A percentile compares a stretch with the other conserved stretches of the same genome.
phyloP scores from a whole-genome alignment of 2,888 invertebrate species.

The Allophyes oxyacanthae region DNA sequence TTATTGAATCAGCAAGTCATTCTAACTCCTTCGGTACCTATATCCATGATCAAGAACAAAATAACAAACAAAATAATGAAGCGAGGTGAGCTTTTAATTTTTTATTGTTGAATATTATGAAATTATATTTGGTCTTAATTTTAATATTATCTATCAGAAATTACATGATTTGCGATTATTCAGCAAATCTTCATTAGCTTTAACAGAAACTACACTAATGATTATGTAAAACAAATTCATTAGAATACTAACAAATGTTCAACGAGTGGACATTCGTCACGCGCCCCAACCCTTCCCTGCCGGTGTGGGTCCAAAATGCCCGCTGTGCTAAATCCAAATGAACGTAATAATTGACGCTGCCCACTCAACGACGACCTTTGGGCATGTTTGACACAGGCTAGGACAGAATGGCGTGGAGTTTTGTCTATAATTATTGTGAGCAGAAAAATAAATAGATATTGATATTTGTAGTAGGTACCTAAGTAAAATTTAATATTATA shows the following conservation, averaged over 20 bases:
- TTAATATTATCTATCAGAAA: too few species aligned
- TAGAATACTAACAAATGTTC: conserved; percentile 76
- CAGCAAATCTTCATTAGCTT: too few species aligned
- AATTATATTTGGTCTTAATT: too few species aligned
- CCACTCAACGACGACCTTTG: conserved; percentile 66
- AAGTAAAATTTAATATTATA: too few species aligned
- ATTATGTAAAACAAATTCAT: conserved; percentile 67
- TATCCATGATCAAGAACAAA: too few species aligned
- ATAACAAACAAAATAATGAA: too few species aligned
- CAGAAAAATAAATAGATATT: neutral
- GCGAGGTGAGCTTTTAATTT: too few species aligned
- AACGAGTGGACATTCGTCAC: conserved; percentile 76
- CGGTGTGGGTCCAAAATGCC: conserved; percentile 71
- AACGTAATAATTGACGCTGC: conserved; percentile 87
- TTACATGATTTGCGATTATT: too few species aligned
- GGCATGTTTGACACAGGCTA: conserved; percentile 58
- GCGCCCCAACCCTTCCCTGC: conserved; percentile 76
- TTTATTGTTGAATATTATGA: too few species aligned
- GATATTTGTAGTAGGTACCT: too few species aligned
- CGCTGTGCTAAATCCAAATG: conserved; percentile 87
- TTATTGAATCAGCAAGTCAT: too few species aligned
- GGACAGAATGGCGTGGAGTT: conserved; percentile 60
- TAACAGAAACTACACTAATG: conserved; percentile 12
- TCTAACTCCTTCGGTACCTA: too few species aligned
- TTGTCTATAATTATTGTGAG: conserved; percentile 15